These are phyloP conservation scores for Erythrocercus mccallii DNA, from an alignment of 2,113 vertebrate species.

Conservation along the genomic window DNA sequence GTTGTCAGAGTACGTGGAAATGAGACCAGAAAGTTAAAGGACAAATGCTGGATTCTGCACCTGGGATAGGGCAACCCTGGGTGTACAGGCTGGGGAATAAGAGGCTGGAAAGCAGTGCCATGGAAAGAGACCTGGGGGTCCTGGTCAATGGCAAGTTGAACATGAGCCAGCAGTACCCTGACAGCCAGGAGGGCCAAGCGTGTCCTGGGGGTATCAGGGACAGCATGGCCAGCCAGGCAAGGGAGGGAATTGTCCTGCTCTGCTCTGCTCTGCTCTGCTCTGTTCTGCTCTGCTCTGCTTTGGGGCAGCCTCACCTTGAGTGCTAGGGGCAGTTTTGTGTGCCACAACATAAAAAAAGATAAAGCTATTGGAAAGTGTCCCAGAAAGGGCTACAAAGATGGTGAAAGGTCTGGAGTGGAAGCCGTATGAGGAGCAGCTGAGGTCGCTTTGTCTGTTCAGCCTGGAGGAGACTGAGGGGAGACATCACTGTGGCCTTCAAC, in stretches of 20 bases:
- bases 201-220: neutral
- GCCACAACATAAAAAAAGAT: neutral
- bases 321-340: neutral
- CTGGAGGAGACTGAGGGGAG: neutral
- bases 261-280: neutral
- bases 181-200: accelerated
- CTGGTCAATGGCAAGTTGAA: neutral
- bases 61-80: neutral
- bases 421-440: neutral
- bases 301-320: accelerated
- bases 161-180: neutral
- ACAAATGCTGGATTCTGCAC: neutral
- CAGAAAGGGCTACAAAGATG: neutral
- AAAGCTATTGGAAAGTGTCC: neutral
- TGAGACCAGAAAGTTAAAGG: neutral
- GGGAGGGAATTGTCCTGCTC: neutral
- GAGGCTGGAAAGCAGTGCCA: neutral
- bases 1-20: neutral
- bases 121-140: neutral
- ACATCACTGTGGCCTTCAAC: accelerated
- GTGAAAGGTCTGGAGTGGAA: neutral
- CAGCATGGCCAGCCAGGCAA: accelerated
- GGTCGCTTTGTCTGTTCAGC: neutral
- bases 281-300: accelerated
- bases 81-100: neutral